Percentiles rank a stretch among this genome's conserved stretches.
phyloP scores from a whole-genome alignment of 2,113 vertebrate species.

The Aythya baeri region DNA sequence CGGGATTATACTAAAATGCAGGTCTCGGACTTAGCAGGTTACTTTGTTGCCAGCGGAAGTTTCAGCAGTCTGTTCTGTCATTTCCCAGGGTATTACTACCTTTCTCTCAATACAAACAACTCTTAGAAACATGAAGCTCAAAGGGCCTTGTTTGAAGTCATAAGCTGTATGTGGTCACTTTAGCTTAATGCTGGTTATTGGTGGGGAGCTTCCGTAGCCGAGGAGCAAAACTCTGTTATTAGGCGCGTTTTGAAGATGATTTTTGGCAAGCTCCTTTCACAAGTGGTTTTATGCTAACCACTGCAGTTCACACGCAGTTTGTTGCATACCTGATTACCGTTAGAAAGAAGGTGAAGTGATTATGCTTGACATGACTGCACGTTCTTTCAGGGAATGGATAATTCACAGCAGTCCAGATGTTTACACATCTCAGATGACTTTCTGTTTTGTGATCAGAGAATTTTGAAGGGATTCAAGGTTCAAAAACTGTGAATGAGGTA shows the following conservation, averaged over 20 bases:
- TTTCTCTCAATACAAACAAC: neutral
- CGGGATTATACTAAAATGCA: neutral
- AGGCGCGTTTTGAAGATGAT: neutral
- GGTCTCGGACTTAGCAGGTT: neutral
- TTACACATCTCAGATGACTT: neutral
- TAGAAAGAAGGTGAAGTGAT: neutral
- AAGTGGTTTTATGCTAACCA: conserved; percentile 13
- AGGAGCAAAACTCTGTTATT: neutral
- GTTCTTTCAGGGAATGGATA: neutral
- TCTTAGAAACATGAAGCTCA: neutral
- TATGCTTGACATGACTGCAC: neutral
- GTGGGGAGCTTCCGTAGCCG: neutral
- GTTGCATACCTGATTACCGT: neutral
- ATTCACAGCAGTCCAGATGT: conserved; percentile 19
- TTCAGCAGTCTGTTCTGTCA: neutral
- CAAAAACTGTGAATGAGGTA: neutral
- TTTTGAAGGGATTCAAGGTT: neutral
- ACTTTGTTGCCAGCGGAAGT: conserved; percentile 38
- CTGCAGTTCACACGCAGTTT: neutral
- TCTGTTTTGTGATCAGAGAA: neutral
- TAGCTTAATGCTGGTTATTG: neutral
- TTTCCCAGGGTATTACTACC: neutral
- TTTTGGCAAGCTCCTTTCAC: neutral
- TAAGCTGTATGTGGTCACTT: neutral
- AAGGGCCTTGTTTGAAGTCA: neutral